Percentiles rank a stretch among this genome's conserved stretches.
Evolutionary conservation across 2,797 vertebrate species (phyloP).

Genomic region (Lutjanus argentimaculatus): DNA sequence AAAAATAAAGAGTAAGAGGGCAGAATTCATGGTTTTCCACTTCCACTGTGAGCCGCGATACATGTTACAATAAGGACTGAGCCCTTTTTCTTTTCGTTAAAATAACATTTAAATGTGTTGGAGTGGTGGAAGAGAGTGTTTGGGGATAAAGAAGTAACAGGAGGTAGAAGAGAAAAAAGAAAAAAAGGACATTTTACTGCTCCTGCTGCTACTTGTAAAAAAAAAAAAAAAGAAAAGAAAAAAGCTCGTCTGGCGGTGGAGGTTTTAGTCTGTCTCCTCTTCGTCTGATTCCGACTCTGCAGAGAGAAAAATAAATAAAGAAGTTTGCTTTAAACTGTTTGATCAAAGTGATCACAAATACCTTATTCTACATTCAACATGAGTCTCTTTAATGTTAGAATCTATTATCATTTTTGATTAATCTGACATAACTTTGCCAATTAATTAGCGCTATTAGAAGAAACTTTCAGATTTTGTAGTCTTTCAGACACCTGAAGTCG

Average conservation of each 20-base stretch:
- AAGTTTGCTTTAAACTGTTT: too few relatives aligned
- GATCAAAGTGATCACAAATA: too few relatives aligned
- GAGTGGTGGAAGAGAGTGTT: constrained; percentile 20
- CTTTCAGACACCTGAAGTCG: too few relatives aligned
- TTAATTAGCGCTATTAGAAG: too few relatives aligned
- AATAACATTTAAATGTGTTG: constrained; percentile 87
- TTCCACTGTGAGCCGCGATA: constrained; percentile 41
- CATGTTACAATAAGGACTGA: constrained; percentile 85
- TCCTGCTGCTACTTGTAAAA: constrained; percentile 88
- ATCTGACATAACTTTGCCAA: too few relatives aligned
- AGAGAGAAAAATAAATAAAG: constrained; percentile 42
- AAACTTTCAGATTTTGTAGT: too few relatives aligned
- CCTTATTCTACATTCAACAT: too few relatives aligned
- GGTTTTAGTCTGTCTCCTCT: constrained; percentile 94
- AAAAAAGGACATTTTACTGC: constrained; percentile 87
- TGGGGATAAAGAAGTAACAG: constrained; percentile 88
- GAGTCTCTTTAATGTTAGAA: too few relatives aligned
- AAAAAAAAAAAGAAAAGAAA: constrained; percentile 18
- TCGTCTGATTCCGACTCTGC: constrained; percentile 98
- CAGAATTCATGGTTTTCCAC: constrained; percentile 17
- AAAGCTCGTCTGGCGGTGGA: constrained; percentile 54
- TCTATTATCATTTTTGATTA: too few relatives aligned
- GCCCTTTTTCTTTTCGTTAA: constrained; percentile 58
- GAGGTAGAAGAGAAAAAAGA: constrained; percentile 90
- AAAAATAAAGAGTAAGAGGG: background rate